Base-by-base conservation (phyloP, 92 coral and sea anemone genomes). In the Palythoa heliodiscus region DNA sequence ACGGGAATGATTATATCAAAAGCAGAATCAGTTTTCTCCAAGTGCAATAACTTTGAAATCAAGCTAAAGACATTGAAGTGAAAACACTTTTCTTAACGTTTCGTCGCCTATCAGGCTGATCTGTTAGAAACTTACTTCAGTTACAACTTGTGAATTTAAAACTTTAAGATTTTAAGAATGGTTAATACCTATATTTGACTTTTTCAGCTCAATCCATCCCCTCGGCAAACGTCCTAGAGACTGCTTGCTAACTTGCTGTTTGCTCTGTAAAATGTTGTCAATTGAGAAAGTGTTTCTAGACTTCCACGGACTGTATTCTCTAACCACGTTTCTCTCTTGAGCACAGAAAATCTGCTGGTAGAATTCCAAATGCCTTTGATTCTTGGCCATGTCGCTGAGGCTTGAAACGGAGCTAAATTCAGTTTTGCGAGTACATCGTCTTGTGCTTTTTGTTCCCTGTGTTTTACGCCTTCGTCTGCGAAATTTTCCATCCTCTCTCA, bases 401-500 rank as follows among this genome's bases (percentile, higher is more conserved):
- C 40, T 40, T 20, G 84, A 12, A 39, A 14, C 15, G 29, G 69
- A n/a, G 20, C 11, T n/a, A 4, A 19, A 19, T 63, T n/a, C 22
- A 20, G 69, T 20, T 4, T 22, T 19, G 20, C 9, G 35, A 1
- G 7, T 63, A 4, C 69, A 63, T 9, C 22, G 24, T n/a, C 40
- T 25, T 37, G 50, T 3, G 7, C 50, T 43, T 43, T 43, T 3
- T 25, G 38, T 52, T n/a, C 13, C 79, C 12, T 75, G 79, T 29
- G 61, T 58, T 22, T 80, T 80, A 9, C 84, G 84, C 22, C 74
- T 64, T 66, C 84, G 70, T n/a, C 84, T 80, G 5, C 69, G 69
- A 29, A 63, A 76, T 17, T 76, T 88, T 11, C 90, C 90, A 75
- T 88, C 90, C 11, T 88, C 90, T 29, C 80, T 86, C 52, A 88